A percentile compares a stretch with the other conserved stretches of the same genome.
Conservation (phyloP, 2,113 vertebrate species). For the Sapayoa aenigma region DNA sequence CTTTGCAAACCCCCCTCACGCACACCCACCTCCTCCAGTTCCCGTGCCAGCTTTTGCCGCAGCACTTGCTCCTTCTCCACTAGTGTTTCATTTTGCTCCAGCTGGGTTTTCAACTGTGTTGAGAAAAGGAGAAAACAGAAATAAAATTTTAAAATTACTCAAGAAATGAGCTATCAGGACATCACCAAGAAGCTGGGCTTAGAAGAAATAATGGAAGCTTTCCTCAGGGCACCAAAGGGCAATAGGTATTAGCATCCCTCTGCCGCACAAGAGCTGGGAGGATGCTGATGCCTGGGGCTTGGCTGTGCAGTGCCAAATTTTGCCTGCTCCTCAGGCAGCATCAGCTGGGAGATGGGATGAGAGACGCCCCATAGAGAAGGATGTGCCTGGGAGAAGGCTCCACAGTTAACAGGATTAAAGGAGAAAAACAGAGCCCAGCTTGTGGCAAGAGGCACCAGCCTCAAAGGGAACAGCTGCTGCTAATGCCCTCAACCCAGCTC, state of each 20-base stretch:
- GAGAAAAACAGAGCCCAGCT: background rate
- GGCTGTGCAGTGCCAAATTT: background rate
- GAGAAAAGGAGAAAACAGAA: background rate
- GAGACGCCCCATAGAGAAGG: background rate
- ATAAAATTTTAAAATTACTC: background rate
- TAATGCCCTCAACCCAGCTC: background rate
- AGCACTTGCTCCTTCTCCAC: constrained; percentile 74
- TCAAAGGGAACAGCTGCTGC: background rate
- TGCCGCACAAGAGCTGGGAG: background rate
- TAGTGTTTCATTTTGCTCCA: constrained; percentile 72
- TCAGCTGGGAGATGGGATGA: background rate
- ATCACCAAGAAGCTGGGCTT: background rate
- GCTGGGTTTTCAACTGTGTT: constrained; percentile 76
- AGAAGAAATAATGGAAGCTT: background rate
- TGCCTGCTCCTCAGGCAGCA: background rate
- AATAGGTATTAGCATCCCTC: background rate
- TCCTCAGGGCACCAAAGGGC: background rate
- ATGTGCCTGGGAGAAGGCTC: background rate
- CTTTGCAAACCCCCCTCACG: background rate
- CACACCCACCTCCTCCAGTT: constrained; percentile 83
- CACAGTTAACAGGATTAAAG: background rate
- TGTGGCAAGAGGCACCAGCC: background rate
- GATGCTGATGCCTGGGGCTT: background rate
- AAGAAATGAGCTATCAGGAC: background rate
- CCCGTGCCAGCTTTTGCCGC: constrained; percentile 74